Evolutionary conservation across 2,888 invertebrate genomes (phyloP).

Genomic region (Zele albiditarsus): DNA sequence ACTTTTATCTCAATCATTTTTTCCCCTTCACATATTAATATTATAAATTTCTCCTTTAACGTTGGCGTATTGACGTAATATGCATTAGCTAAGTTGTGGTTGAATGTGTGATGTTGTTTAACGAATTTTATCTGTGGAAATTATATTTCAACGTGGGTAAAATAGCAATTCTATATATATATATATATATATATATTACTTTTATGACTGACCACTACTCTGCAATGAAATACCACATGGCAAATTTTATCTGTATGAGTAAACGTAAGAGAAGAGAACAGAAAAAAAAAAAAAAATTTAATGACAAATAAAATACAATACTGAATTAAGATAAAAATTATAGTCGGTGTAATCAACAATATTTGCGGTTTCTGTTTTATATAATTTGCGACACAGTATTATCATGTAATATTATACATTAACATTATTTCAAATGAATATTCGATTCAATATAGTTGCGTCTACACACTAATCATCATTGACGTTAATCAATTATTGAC

Average conservation of each 20-base stretch:
- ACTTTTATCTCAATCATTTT: conserved; percentile 14
- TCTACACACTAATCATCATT: conserved; percentile 17
- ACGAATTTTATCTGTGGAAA: conserved; percentile 32
- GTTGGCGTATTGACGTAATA: conserved; percentile 14
- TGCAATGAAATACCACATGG: neutral
- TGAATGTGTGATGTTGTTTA: conserved; percentile 29
- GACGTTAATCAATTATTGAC: conserved; percentile 20
- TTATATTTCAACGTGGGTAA: conserved; percentile 18
- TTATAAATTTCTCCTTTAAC: neutral
- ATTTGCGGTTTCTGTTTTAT: neutral
- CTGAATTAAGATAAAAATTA: neutral
- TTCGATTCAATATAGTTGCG: conserved; percentile 22
- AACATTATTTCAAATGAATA: neutral
- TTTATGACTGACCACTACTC: neutral
- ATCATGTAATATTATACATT: neutral
- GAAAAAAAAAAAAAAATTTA: neutral
- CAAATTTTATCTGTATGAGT: neutral
- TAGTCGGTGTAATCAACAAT: neutral
- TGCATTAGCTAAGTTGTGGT: neutral
- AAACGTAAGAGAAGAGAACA: neutral
- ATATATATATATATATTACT: neutral
- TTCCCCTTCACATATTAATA: neutral
- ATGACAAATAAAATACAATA: conserved; percentile 5
- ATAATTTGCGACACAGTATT: neutral
- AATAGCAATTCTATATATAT: neutral